Percentiles rank a stretch among this genome's conserved stretches.
phyloP scores from a whole-genome alignment of 2,888 invertebrate genomes.

The Leptinotarsa tumamoca region DNA sequence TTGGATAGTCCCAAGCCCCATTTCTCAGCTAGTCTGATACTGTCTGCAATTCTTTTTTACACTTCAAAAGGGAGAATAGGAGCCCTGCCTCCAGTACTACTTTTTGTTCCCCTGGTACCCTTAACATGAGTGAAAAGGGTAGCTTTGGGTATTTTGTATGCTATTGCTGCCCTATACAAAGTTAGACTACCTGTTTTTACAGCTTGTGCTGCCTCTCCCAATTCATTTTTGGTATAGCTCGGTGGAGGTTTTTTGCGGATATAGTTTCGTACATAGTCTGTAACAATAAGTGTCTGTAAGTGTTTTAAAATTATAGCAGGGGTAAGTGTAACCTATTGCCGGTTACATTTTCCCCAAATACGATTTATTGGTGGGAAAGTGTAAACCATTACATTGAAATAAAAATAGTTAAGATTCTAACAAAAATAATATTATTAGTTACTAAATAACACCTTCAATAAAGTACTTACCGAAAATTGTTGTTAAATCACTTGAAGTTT shows the following conservation, averaged over 20 bases:
- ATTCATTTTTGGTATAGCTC: too few relatives aligned
- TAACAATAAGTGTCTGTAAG: background rate
- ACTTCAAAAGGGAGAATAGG: conserved; percentile 4
- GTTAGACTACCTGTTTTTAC: too few relatives aligned
- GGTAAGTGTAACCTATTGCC: conserved; percentile 1
- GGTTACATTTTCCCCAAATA: background rate
- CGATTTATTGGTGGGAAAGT: conserved; percentile 1
- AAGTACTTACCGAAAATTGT: too few relatives aligned
- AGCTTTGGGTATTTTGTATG: background rate
- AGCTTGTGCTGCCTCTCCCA: too few relatives aligned
- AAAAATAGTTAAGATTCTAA: too few relatives aligned
- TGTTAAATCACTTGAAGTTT: too few relatives aligned
- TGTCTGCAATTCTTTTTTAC: conserved; percentile 1
- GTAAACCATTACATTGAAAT: background rate
- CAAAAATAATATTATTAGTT: too few relatives aligned
- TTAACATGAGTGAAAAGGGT: conserved; percentile 1
- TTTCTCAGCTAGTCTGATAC: conserved; percentile 2
- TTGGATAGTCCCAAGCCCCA: conserved; percentile 13
- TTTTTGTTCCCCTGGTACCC: background rate
- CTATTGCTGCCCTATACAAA: too few relatives aligned
- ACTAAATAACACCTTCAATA: too few relatives aligned
- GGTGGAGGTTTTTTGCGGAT: conserved; percentile 5
- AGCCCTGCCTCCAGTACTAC: background rate
- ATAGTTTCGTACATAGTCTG: background rate
- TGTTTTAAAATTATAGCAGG: background rate